Percentiles rank a stretch among this genome's conserved stretches.
Evolutionary conservation across 2,888 invertebrate genomes (phyloP).

Genomic region (Synanthedon andrenaeformis): DNA sequence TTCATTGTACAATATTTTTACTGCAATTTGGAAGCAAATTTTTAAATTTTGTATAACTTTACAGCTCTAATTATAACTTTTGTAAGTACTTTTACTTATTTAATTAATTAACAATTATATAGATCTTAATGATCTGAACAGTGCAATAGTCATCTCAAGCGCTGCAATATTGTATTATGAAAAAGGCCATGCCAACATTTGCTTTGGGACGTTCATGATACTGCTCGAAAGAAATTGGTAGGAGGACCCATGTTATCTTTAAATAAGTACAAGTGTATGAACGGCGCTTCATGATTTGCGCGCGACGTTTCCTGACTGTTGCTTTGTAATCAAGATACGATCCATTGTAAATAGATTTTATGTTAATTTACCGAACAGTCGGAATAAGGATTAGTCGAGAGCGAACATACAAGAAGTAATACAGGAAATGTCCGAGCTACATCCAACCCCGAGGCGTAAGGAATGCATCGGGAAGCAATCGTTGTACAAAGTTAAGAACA

Average conservation of each 20-base stretch:
- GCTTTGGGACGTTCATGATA: too few species aligned
- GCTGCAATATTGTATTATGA: too few species aligned
- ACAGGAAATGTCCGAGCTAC: conserved; percentile 60
- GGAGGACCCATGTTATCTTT: background rate
- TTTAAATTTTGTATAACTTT: too few species aligned
- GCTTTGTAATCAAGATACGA: background rate
- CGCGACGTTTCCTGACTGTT: background rate
- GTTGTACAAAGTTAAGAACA: conserved; percentile 49
- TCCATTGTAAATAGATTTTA: conserved; percentile 31
- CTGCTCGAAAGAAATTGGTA: too few species aligned
- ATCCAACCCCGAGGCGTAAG: conserved; percentile 52
- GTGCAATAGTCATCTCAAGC: too few species aligned
- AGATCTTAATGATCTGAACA: too few species aligned
- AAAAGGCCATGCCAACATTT: too few species aligned
- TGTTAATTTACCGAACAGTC: conserved; percentile 52
- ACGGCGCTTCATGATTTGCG: background rate
- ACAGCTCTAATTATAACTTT: too few species aligned
- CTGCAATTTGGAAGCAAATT: too few species aligned
- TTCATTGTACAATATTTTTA: too few species aligned
- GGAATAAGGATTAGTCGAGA: conserved; percentile 44
- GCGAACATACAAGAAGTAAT: conserved; percentile 46
- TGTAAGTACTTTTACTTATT: too few species aligned
- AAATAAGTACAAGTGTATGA: background rate
- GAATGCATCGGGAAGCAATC: conserved; percentile 57
- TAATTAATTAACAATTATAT: too few species aligned